phyloP scores from a whole-genome alignment of 2,888 invertebrate genomes.

The Drosophila parthenogenetica region DNA sequence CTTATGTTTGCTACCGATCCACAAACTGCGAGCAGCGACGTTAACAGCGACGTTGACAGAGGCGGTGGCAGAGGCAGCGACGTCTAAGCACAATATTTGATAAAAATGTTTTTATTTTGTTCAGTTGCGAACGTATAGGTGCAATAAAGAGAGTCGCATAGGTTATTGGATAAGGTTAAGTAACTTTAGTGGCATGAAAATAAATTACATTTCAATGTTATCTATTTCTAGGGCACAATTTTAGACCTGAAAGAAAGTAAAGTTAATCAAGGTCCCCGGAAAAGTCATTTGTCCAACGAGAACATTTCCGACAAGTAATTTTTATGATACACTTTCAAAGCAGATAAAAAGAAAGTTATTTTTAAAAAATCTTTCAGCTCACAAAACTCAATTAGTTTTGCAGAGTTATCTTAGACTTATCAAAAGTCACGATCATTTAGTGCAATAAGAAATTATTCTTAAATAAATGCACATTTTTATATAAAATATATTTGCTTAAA shows the following conservation, averaged over 20 bases:
- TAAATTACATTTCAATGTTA: background rate
- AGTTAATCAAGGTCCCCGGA: background rate
- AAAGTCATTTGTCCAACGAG: background rate
- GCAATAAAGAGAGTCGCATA: background rate
- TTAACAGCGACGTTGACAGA: background rate
- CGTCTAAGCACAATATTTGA: constrained; percentile 32
- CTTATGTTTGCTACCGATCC: background rate
- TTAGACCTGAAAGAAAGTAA: too few species aligned
- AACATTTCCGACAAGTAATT: too few species aligned
- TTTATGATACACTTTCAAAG: too few species aligned
- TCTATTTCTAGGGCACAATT: background rate
- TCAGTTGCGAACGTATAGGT: background rate
- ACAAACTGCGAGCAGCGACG: background rate
- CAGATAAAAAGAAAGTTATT: too few species aligned
- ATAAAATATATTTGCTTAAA: too few species aligned
- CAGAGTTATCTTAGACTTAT: too few species aligned
- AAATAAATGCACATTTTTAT: too few species aligned
- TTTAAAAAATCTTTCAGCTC: too few species aligned
- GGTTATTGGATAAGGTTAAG: background rate
- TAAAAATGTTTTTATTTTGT: constrained; percentile 32
- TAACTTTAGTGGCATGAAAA: background rate
- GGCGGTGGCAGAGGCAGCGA: background rate
- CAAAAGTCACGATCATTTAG: too few species aligned
- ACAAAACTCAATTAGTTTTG: too few species aligned
- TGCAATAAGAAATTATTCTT: too few species aligned